Percentiles rank a stretch among this genome's conserved stretches.
Conservation (phyloP, 2,113 vertebrate species). For the Columba livia region DNA sequence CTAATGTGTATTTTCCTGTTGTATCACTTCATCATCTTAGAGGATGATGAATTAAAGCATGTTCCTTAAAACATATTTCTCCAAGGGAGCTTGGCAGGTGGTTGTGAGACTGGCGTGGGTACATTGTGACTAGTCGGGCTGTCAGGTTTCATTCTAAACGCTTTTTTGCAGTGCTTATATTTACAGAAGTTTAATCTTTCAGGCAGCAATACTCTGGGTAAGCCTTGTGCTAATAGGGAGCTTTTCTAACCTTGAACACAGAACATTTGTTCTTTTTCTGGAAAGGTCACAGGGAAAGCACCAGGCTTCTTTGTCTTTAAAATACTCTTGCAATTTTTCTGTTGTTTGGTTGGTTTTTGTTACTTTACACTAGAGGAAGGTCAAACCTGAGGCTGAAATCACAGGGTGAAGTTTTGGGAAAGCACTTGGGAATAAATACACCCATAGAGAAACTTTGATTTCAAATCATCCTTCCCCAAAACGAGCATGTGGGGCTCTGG, state of each 20-base stretch:
- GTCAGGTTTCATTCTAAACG: background rate
- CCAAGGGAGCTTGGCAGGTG: background rate
- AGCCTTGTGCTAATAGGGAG: conserved; percentile 55
- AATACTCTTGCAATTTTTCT: background rate
- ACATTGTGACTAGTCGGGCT: background rate
- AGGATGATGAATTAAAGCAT: background rate
- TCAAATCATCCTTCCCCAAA: background rate
- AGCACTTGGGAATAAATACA: background rate
- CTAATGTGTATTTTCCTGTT: conserved; percentile 4
- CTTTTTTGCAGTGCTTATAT: conserved; percentile 3
- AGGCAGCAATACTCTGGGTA: conserved; percentile 45
- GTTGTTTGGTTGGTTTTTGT: background rate
- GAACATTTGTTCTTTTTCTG: conserved; percentile 38
- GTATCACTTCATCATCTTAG: conserved; percentile 3
- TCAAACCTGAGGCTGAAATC: background rate
- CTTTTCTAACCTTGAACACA: conserved; percentile 17
- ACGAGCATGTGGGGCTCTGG: background rate
- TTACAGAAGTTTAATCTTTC: conserved; percentile 55
- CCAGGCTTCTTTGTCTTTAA: background rate
- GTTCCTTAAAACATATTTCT: conserved; percentile 5
- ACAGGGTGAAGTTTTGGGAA: background rate
- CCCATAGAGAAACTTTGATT: background rate
- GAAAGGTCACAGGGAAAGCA: conserved; percentile 26
- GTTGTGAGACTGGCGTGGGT: background rate
- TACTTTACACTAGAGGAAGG: background rate